Evolutionary conservation across 2,113 vertebrate genomes (phyloP).

Genomic region (Rhinoderma darwinii): DNA sequence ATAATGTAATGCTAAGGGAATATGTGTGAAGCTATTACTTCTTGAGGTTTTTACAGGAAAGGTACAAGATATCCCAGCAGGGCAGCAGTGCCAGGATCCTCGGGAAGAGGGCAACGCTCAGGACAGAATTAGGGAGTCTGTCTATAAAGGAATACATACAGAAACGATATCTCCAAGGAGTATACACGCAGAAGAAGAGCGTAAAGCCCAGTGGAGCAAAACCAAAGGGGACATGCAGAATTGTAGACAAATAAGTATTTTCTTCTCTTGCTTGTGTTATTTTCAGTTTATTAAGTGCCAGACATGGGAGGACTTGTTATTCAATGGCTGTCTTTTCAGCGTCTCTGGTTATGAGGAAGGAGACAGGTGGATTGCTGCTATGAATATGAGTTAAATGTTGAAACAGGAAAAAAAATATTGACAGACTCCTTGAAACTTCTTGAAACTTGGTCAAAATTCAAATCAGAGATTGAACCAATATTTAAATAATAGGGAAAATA

Average conservation of each 20-base stretch:
- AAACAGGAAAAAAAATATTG: background rate
- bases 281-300: background rate
- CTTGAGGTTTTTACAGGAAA: background rate
- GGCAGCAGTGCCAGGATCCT: background rate
- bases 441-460: too few relatives aligned
- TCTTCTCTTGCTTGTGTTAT: background rate
- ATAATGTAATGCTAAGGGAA: slow-evolving; percentile 32
- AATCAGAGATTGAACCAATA: too few relatives aligned
- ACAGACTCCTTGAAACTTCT: too few relatives aligned
- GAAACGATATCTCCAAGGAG: background rate
- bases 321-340: background rate
- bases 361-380: background rate
- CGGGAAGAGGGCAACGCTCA: background rate
- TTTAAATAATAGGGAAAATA: too few relatives aligned
- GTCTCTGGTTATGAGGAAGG: too few relatives aligned
- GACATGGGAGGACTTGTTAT: too few relatives aligned
- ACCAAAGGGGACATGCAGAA: background rate
- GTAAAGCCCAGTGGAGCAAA: too few relatives aligned
- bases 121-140: background rate
- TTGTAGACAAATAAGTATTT: background rate
- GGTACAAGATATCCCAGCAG: background rate
- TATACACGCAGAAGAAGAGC: background rate
- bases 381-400: background rate
- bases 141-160: slow-evolving; percentile 11
- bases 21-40: slow-evolving; percentile 22